These are phyloP conservation scores for Drosophila punjabiensis DNA, from an alignment of 1,140 invertebrate species.

Conservation along the genomic window DNA sequence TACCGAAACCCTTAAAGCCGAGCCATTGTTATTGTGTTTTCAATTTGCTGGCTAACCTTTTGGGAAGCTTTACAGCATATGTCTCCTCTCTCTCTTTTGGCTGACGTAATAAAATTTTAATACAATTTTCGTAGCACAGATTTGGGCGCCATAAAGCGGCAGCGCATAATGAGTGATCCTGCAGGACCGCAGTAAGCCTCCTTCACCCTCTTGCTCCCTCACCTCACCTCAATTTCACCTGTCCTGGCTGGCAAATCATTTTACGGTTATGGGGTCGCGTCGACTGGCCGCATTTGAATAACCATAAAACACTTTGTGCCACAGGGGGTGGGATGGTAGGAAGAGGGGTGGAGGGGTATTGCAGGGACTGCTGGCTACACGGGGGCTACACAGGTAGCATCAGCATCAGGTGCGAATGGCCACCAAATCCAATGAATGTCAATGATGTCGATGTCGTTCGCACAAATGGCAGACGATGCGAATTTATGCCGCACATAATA, in stretches of 20 bases:
- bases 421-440: constrained; percentile 78
- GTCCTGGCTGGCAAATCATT: constrained; percentile 61
- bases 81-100: too few species aligned
- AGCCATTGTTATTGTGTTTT: constrained; percentile 5
- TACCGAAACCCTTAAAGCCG: not conserved
- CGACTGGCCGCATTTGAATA: constrained; percentile 70
- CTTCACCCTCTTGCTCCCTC: too few species aligned
- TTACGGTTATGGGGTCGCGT: constrained; percentile 61
- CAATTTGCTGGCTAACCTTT: constrained; percentile 20
- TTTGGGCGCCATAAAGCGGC: constrained; percentile 45
- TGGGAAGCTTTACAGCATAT: not conserved
- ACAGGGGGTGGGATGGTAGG: not conserved
- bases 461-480: constrained; percentile 62
- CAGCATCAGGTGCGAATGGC: constrained; percentile 74
- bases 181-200: not conserved
- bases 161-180: constrained; percentile 47
- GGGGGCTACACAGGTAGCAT: constrained; percentile 22
- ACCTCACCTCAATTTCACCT: not conserved
- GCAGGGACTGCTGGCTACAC: not conserved
- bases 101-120: constrained; percentile 54
- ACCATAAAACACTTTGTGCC: constrained; percentile 64
- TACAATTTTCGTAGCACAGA: constrained; percentile 48
- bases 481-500: constrained; percentile 76
- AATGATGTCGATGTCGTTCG: constrained; percentile 69
- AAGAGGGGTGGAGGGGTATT: not conserved